These are phyloP conservation scores for Melospiza georgiana DNA, from an alignment of 2,113 vertebrate species.

Conservation along the genomic window DNA sequence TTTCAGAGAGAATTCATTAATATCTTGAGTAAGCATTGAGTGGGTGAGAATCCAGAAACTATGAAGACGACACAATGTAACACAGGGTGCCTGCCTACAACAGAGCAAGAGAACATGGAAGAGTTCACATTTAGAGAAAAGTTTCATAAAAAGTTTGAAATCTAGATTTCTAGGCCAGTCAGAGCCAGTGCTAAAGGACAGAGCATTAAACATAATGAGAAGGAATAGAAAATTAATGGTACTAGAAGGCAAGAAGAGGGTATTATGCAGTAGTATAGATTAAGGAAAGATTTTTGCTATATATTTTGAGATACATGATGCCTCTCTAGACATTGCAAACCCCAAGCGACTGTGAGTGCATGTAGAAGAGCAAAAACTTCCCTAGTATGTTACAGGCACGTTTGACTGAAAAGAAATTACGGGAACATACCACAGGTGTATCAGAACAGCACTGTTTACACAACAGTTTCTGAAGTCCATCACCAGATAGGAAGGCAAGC, in stretches of 20 bases:
- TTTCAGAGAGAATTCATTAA: not conserved
- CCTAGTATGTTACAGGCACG: not conserved
- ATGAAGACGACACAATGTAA: not conserved
- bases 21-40: not conserved
- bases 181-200: not conserved
- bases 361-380: not conserved
- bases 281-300: not conserved
- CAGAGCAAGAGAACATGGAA: not conserved
- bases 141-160: not conserved
- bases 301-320: not conserved
- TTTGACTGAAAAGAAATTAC: not conserved
- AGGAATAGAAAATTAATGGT: not conserved
- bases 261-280: not conserved
- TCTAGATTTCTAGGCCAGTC: not conserved
- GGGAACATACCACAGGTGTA: not conserved
- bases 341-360: not conserved
- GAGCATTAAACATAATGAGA: not conserved
- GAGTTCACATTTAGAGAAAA: not conserved
- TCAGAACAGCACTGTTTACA: not conserved
- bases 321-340: not conserved
- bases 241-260: not conserved
- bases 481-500: not conserved
- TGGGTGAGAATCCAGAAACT: not conserved
- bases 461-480: not conserved
- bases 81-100: not conserved